Evolutionary conservation across 2,113 vertebrate genomes (phyloP).

Genomic region (Crocuta crocuta): DNA sequence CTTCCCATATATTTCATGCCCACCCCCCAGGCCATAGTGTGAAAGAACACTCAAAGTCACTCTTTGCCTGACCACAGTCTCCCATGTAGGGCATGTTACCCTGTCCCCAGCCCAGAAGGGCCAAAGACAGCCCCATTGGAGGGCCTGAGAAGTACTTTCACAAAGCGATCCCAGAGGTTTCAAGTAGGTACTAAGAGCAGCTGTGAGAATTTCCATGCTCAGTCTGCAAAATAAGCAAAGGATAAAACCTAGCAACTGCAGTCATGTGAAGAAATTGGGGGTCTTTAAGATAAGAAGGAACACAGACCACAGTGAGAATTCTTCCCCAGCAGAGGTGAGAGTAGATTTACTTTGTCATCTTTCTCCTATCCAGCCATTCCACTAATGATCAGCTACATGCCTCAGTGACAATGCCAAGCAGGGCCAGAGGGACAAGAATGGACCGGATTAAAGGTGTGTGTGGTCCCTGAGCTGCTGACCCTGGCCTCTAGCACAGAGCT

Average conservation of each 20-base stretch:
- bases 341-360: neutral
- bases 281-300: neutral
- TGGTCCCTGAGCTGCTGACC: neutral
- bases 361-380: neutral
- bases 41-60: neutral
- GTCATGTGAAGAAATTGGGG: neutral
- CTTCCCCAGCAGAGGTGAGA: neutral
- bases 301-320: neutral
- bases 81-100: neutral
- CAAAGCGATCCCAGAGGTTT: neutral
- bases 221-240: neutral
- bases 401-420: neutral
- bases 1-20: neutral
- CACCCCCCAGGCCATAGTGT: neutral
- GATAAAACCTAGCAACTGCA: neutral
- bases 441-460: no score
- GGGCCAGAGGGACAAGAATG: neutral
- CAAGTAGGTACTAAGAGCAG: neutral
- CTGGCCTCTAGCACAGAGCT: neutral
- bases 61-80: neutral
- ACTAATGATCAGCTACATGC: neutral
- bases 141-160: neutral
- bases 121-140: neutral
- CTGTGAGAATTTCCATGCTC: neutral
- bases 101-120: neutral